Base-by-base conservation (phyloP, 2,797 vertebrate genomes). In the Molossus molossus region DNA sequence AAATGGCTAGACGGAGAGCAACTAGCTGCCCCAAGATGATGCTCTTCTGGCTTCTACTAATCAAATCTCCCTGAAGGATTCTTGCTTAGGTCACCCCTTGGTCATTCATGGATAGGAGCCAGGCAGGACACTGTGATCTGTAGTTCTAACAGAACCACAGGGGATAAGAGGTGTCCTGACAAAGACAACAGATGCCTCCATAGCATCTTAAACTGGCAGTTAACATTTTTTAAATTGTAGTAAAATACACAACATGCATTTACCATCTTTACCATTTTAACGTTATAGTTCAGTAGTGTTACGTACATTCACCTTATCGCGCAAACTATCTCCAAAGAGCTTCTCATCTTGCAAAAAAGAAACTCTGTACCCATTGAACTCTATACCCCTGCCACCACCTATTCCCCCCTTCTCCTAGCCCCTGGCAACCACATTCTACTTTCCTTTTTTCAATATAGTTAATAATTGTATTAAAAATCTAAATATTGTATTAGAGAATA, bases 321-420 rank as follows among this genome's bases (percentile, higher is more conserved):
- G 29, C 27, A 62, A 1, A 23, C 15, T n/a, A 9, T 67, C 40
- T 58, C 50, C 65, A 80, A 57, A 77, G 53, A 12, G n/a, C 50
- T 87, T 80, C 50, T 82, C 29, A 40, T 92, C 23, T 79, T 94
- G 70, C 69, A 79, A 48, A 91, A 86, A 37, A 57, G 57, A 73
- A 84, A 70, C 27, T 67, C 15, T 55, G 1, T 58, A 53, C 7
- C 37, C 40, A 27, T 20, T 11, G 72, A 83, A 77, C 25, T 45
- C 40, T 45, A 45, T 40, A 7, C 50, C 55, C 13, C 9, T n/a
- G 50, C 60, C 72, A 20, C 5, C 57, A 12, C 9, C 1, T 13
- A 21, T 40, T 13, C 18, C 21, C 14, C 5, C 6, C 37, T 33
- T 17, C 45, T 37, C 21, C 20, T 45, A 48, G 3, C 9, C 53